A percentile compares a stretch with the other conserved stretches of the same genome.
These are phyloP conservation scores for Candidula unifasciata DNA, from an alignment of 2,888 invertebrate genomes.

Conservation along the genomic window DNA sequence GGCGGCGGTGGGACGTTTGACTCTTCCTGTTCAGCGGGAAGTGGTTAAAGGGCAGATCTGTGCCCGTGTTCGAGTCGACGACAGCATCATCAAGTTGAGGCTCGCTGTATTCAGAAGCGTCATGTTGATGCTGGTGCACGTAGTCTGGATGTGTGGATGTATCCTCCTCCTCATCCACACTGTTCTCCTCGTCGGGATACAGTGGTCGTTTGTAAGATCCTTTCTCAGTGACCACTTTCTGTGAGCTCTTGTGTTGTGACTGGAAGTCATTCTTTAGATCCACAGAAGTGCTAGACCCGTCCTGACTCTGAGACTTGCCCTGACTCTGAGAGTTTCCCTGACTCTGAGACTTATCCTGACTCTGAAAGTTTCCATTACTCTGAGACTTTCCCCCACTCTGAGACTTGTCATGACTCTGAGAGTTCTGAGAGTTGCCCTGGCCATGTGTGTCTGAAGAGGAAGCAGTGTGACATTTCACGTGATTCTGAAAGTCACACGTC, in stretches of 20 bases:
- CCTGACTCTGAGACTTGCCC: not conserved
- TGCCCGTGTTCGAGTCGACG: too few species aligned
- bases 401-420: not conserved
- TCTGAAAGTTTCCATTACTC: too few species aligned
- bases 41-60: too few species aligned
- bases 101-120: not conserved
- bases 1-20: not conserved
- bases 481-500: slow-evolving; percentile 55
- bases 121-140: not conserved
- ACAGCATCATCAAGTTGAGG: not conserved
- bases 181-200: not conserved
- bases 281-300: slow-evolving; percentile 12
- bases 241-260: not conserved
- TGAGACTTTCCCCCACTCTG: not conserved
- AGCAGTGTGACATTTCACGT: slow-evolving; percentile 49
- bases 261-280: not conserved
- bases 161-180: not conserved
- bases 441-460: not conserved
- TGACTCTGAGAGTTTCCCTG: too few species aligned
- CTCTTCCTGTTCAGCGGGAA: too few species aligned
- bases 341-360: too few species aligned
- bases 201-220: not conserved
- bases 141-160: not conserved
- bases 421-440: too few species aligned
- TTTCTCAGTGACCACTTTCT: not conserved